Base-by-base conservation (phyloP, 2,113 vertebrate species). In the Sebastes fasciatus region DNA sequence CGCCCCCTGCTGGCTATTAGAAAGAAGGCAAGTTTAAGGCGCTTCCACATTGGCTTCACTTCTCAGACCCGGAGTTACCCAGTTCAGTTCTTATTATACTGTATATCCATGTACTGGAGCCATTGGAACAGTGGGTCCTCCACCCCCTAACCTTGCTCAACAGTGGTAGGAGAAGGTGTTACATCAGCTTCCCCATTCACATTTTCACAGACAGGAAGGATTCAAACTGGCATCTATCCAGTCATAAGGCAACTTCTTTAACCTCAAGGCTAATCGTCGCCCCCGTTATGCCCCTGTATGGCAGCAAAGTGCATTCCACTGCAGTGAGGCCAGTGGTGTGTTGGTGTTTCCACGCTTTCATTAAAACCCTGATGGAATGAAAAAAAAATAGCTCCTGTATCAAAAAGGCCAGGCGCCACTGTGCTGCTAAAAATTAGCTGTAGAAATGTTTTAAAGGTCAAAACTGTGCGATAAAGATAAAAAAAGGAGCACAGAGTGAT, bases 231-330 rank as follows among this genome's bases (percentile, higher is more conserved):
- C 80, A 55, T 69, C 40, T 52, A n/a, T 86, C 48, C 66, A 78
- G 67, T 55, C 84, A 77, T 43, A 82, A 80, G 64, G 69, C 45
- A 52, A 54, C 48, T 43, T 81, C 77, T 79, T 5, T 43, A 77
- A 81, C 70, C 76, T 77, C 23, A 23, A 63, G 45, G 48, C 42
- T 51, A 70, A 77, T 77, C 9, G 45, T 77, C 40, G 12, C 40
- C 52, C 40, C 81, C 51, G 78, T 79, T 88, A 63, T 84, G 86
- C 63, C 80, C 68, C 83, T 74, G 57, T 86, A 88, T 80, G 74
- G 81, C 80, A 89, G 67, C 61, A 74, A 23, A 66, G 54, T 74
- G 23, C 77, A 86, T 76, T 84, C 81, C 77, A 26, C 46, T 13
- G 57, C 42, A 4, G 68, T 82, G 86, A 88, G 34, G 58, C 43